phyloP scores from a whole-genome alignment of 2,797 vertebrate genomes.

The Microctenopoma steveboyesi region DNA sequence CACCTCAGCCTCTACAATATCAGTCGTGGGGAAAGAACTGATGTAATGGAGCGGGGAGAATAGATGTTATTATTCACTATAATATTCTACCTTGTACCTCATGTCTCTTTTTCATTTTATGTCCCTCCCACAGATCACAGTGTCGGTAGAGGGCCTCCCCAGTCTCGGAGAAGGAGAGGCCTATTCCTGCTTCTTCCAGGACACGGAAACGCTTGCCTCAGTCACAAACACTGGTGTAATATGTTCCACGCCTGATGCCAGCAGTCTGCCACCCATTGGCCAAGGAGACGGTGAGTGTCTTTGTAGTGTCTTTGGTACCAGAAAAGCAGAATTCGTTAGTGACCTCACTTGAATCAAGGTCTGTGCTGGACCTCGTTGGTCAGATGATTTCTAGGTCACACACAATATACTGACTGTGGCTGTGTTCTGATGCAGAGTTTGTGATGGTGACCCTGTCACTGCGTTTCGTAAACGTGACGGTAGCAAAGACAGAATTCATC shows the following conservation, averaged over 20 bases:
- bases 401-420: background rate
- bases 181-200: slow-evolving; percentile 93
- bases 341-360: background rate
- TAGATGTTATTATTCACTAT: background rate
- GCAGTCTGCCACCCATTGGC: slow-evolving; percentile 83
- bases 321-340: background rate
- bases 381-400: background rate
- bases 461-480: slow-evolving; percentile 88
- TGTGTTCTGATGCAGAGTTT: slow-evolving; percentile 84
- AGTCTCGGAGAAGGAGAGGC: slow-evolving; percentile 84
- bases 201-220: slow-evolving; percentile 86
- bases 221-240: slow-evolving; percentile 85
- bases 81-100: background rate
- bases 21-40: slow-evolving; percentile 90
- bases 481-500: slow-evolving; percentile 89
- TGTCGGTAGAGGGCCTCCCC: slow-evolving; percentile 89
- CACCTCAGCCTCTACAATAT: slow-evolving; percentile 90
- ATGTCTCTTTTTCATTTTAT: background rate
- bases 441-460: slow-evolving; percentile 89
- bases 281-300: slow-evolving; percentile 86
- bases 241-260: slow-evolving; percentile 90
- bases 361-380: background rate
- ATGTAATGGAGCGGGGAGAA: slow-evolving; percentile 78
- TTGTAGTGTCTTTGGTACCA: background rate
- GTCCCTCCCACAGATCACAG: slow-evolving; percentile 82